Evolutionary conservation across 2,888 invertebrate species (phyloP).

Genomic region (Microplitis manilae): DNA sequence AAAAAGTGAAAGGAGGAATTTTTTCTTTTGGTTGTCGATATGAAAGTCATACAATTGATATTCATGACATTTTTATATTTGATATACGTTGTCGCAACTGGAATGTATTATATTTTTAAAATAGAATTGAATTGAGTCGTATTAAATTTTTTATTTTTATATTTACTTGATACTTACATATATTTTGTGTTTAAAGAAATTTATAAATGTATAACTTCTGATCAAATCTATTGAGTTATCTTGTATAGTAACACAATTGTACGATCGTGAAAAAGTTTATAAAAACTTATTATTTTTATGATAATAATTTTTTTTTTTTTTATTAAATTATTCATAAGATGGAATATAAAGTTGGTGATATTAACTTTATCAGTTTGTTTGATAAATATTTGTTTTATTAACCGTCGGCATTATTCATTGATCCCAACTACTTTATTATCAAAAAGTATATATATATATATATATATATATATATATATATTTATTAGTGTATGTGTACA

Average conservation of each 20-base stretch:
- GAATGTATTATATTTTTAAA: neutral
- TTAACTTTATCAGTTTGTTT: neutral
- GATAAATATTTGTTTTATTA: neutral
- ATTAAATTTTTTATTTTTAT: too few species aligned
- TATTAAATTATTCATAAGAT: too few species aligned
- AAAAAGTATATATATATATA: too few species aligned
- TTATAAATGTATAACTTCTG: too few species aligned
- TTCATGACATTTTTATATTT: constrained; percentile 1
- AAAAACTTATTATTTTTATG: too few species aligned
- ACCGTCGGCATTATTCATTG: constrained; percentile 2
- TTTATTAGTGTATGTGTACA: neutral
- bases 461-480: too few species aligned
- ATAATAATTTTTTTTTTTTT: too few species aligned
- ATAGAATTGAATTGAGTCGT: neutral
- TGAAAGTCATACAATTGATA: constrained; percentile 1
- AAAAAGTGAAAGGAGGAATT: neutral
- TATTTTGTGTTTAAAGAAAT: too few species aligned
- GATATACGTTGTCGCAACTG: neutral
- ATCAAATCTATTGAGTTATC: too few species aligned
- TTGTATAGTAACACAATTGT: too few species aligned
- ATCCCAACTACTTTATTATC: neutral
- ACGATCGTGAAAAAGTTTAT: too few species aligned
- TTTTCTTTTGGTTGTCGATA: neutral
- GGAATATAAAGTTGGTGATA: neutral
- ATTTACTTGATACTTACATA: too few species aligned